Evolutionary conservation across 1,140 invertebrate species (phyloP).

Genomic region (Onthophagus taurus): DNA sequence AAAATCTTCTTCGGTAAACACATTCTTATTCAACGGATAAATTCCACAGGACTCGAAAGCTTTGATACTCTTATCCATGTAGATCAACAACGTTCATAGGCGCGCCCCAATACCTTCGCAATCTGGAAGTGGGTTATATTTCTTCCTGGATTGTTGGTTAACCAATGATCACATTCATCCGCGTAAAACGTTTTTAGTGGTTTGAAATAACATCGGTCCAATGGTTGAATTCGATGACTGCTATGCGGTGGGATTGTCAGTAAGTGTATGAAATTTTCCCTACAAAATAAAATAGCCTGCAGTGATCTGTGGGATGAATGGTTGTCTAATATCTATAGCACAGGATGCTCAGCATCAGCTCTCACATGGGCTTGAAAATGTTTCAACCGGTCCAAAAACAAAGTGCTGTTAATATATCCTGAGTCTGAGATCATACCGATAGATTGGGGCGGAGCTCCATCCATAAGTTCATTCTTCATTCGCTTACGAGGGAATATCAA

Average conservation of each 20-base stretch:
- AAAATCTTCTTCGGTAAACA: conserved; percentile 36
- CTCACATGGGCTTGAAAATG: conserved; percentile 16
- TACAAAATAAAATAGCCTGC: conserved; percentile 5
- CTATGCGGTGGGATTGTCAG: conserved; percentile 13
- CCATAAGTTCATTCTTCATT: conserved; percentile 28
- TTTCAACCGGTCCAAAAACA: conserved; percentile 14
- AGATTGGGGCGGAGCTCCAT: conserved; percentile 30
- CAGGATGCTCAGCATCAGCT: conserved; percentile 9
- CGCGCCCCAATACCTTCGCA: background rate
- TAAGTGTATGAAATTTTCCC: conserved; percentile 9
- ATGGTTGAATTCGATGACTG: conserved; percentile 14
- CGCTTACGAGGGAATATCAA: conserved; percentile 20
- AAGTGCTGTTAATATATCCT: conserved; percentile 5
- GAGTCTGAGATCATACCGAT: conserved; percentile 10
- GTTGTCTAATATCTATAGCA: conserved; percentile 17
- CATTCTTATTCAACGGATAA: conserved; percentile 30
- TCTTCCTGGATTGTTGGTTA: background rate
- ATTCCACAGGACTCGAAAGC: conserved; percentile 30
- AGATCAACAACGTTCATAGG: no score
- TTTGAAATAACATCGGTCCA: conserved; percentile 7
- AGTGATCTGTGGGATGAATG: conserved; percentile 11
- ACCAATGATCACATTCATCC: background rate
- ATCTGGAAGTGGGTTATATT: background rate
- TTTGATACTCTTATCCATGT: no score
- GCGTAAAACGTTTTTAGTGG: conserved; percentile 1